Evolutionary conservation across 1,140 invertebrate species (phyloP), one percentile per base, ranked within the genome.

Genomic region (Homarus americanus): DNA sequence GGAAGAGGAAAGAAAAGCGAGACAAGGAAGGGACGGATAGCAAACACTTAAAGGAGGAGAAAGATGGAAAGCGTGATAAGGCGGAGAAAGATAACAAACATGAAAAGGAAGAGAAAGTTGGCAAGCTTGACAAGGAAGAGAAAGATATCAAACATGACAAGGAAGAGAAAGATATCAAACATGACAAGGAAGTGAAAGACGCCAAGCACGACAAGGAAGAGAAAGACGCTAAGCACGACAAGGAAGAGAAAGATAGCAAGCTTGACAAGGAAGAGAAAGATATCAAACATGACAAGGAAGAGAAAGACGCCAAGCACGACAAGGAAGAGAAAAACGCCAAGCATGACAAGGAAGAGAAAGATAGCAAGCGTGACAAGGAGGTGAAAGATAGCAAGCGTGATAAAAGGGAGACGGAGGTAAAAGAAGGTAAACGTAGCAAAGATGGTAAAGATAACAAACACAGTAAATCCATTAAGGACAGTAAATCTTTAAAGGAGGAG

Each of bases 1-100:
- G 69, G 36, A 85, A 85, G 34, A 85, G 40, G 40, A 72, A 69
- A 73, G 38, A 66, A 1, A 80, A 82, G 58, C 40, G 66, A 44
- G 69, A 85, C 36, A 49, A 85, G 38, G 69, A 80, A 80, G 41
- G 38, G 32, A 28, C 78, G 32, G 79, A 58, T 17, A n/a, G 34
- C 17, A 85, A 85, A 49, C 34, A 40, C 15, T 9, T 40, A 10
- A 85, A 17, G 24, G 66, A 73, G 34, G 82, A 66, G n/a, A 85
- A 73, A 44, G 66, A 58, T 15, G 17, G n/a, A 15, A 69, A 28
- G 12, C 24, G 5, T 7, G 53, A 58, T 20, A 69, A 69, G 28
- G 63, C 28, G 24, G 63, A 32, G 28, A 28, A 32, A 69, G 63
- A 69, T 69, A 32, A 4, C 12, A 69, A 69, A 12, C n/a, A 4